Conservation (phyloP, 2,113 vertebrate genomes). For the Malurus elegans region DNA sequence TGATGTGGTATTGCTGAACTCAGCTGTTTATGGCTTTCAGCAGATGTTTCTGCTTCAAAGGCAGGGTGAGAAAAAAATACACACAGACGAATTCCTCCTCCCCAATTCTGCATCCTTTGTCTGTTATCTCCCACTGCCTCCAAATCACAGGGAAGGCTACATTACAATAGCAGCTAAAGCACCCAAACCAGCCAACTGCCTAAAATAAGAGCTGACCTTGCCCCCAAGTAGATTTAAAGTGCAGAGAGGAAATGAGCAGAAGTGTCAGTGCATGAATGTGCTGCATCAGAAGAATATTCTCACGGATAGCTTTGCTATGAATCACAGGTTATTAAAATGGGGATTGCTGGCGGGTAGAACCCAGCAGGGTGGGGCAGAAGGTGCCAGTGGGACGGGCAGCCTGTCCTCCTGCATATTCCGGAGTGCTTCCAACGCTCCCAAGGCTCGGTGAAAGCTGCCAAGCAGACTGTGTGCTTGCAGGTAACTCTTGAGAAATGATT, state of each 20-base stretch:
- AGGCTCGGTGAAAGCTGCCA: background rate
- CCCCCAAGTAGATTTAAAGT: background rate
- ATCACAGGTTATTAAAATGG: background rate
- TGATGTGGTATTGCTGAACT: slow-evolving; percentile 54
- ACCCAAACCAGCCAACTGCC: background rate
- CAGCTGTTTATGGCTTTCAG: slow-evolving; percentile 44
- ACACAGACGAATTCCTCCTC: background rate
- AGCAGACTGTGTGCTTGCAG: background rate
- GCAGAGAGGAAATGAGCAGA: background rate
- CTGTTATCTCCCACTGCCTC: background rate
- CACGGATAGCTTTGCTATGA: background rate
- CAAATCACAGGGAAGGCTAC: background rate
- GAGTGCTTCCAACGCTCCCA: background rate
- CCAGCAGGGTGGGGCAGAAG: background rate
- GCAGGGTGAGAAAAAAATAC: background rate
- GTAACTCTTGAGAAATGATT: background rate
- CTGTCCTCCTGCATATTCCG: background rate
- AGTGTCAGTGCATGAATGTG: background rate
- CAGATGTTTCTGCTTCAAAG: slow-evolving; percentile 64
- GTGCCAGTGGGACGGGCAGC: background rate
- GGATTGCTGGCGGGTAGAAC: background rate
- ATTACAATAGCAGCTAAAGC: background rate
- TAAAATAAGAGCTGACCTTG: background rate
- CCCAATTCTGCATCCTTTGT: background rate
- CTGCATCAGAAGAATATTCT: background rate